Evolutionary conservation across 2,797 vertebrate species (phyloP).

Genomic region (Microctenopoma lineatum): DNA sequence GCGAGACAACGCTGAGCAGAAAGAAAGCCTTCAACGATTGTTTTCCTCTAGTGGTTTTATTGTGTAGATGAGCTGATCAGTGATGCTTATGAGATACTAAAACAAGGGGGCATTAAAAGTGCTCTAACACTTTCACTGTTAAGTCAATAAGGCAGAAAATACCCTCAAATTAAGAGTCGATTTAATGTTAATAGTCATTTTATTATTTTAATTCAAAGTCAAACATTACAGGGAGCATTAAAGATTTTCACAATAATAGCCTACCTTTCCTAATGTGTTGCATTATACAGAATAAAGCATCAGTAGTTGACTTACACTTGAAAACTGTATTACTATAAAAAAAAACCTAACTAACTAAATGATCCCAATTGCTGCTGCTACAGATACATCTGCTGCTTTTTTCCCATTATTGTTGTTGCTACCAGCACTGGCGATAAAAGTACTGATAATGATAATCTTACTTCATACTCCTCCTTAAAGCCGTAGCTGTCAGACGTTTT

Average conservation of each 20-base stretch:
- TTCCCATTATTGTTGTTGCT: neutral
- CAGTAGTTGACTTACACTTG: neutral
- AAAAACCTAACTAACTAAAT: neutral
- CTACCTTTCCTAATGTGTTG: neutral
- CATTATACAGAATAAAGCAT: neutral
- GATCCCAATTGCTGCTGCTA: neutral
- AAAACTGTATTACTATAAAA: too few species aligned
- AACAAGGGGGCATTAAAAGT: slow-evolving; percentile 14
- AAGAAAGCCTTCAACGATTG: neutral
- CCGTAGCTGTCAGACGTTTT: slow-evolving; percentile 99
- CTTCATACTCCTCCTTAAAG: slow-evolving; percentile 99
- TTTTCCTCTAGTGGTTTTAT: slow-evolving; percentile 14
- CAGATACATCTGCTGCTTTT: neutral
- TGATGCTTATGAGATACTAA: slow-evolving; percentile 21
- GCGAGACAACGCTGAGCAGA: neutral
- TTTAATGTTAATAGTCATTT: slow-evolving; percentile 13
- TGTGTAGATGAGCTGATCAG: neutral
- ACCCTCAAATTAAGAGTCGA: slow-evolving; percentile 24
- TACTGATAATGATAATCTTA: slow-evolving; percentile 68
- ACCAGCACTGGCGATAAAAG: neutral
- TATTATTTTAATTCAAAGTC: slow-evolving; percentile 25
- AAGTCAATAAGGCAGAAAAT: slow-evolving; percentile 38
- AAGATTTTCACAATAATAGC: slow-evolving; percentile 14
- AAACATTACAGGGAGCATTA: slow-evolving; percentile 9
- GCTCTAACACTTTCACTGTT: slow-evolving; percentile 21